Evolutionary conservation across 2,113 vertebrate species (phyloP).

Genomic region (Raja brachyura): DNA sequence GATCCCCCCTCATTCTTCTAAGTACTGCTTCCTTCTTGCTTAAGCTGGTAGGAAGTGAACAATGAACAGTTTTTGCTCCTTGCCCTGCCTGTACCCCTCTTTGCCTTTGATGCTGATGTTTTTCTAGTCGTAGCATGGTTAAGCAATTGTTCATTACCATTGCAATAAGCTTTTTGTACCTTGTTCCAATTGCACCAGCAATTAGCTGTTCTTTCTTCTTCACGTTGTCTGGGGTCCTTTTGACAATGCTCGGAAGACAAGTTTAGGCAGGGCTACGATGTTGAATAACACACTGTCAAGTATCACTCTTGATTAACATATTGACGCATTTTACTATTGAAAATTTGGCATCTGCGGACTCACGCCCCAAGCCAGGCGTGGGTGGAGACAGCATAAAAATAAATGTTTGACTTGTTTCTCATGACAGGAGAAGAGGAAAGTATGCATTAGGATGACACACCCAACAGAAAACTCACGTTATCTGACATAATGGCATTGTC

Average conservation of each 20-base stretch:
- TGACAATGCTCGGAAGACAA: neutral
- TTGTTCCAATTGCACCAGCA: neutral
- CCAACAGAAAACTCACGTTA: neutral
- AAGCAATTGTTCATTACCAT: neutral
- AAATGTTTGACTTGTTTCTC: neutral
- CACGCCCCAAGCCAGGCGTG: neutral
- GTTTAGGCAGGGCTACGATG: neutral
- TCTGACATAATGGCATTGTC: neutral
- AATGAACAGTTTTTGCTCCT: too few relatives aligned
- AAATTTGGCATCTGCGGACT: neutral
- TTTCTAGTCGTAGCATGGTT: too few relatives aligned
- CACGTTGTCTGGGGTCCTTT: neutral
- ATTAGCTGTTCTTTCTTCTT: neutral
- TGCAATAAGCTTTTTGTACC: neutral
- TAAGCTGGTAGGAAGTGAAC: too few relatives aligned
- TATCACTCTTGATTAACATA: neutral
- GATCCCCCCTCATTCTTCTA: too few relatives aligned
- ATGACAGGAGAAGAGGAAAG: neutral
- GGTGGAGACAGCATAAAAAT: neutral
- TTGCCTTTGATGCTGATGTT: too few relatives aligned
- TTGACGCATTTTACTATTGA: neutral
- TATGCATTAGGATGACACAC: neutral
- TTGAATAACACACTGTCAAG: neutral
- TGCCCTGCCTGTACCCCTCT: too few relatives aligned
- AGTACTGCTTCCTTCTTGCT: too few relatives aligned